Evolutionary conservation across 2,888 invertebrate genomes (phyloP).

Genomic region (Tachina grossa): DNA sequence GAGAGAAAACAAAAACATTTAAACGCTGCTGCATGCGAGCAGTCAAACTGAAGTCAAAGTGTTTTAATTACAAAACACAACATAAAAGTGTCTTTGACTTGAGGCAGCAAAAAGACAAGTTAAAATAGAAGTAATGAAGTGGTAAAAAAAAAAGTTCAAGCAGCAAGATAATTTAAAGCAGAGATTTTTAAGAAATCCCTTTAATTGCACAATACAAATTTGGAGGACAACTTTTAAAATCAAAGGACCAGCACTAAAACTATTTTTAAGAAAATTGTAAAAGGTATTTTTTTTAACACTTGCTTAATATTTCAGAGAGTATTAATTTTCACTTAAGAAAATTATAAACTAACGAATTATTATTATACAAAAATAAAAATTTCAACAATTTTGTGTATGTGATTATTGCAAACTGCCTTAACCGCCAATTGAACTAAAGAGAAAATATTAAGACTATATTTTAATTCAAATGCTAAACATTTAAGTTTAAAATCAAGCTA

Average conservation of each 20-base stretch:
- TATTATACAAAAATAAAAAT: no score
- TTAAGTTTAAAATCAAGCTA: no score
- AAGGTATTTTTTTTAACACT: neutral
- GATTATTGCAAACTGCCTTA: no score
- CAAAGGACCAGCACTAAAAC: neutral
- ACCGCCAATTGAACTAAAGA: no score
- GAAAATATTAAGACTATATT: no score
- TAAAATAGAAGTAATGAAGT: neutral
- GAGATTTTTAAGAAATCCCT: neutral
- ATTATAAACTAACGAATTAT: neutral
- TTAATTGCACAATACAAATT: neutral
- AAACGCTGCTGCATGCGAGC: neutral
- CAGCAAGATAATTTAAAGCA: neutral
- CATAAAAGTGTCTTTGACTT: constrained; percentile 38
- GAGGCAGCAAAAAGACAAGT: neutral
- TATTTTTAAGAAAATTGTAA: constrained; percentile 15
- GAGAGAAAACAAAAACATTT: neutral
- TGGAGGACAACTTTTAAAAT: neutral
- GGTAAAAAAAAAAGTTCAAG: neutral
- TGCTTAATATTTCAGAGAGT: no score
- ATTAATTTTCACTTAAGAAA: neutral
- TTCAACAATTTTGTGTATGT: no score
- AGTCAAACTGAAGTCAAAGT: constrained; percentile 32
- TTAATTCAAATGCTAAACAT: no score
- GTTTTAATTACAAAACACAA: constrained; percentile 42